phyloP scores from a whole-genome alignment of 2,797 vertebrate species.

The Potorous gilbertii region DNA sequence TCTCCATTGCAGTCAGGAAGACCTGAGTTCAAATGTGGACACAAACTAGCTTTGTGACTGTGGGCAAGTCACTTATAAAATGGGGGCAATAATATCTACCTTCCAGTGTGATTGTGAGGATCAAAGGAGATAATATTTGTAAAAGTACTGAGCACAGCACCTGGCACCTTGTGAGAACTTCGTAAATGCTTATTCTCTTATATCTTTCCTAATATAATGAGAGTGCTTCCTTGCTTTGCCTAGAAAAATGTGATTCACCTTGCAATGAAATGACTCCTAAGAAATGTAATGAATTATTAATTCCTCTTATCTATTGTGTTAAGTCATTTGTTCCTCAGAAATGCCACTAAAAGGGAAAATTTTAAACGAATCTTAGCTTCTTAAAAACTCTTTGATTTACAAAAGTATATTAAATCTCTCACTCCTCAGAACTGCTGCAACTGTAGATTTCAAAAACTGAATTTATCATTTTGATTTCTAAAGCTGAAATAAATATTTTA shows the following conservation, averaged over 20 bases:
- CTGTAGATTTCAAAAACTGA: constrained; percentile 35
- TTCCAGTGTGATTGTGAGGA: background rate
- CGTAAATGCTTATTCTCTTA: background rate
- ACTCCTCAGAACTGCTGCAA: constrained; percentile 44
- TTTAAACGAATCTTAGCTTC: constrained; percentile 44
- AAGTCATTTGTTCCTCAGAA: constrained; percentile 36
- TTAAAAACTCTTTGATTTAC: constrained; percentile 29
- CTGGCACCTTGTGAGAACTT: background rate
- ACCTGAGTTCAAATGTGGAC: background rate
- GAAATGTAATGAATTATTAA: constrained; percentile 65
- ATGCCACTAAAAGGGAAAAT: constrained; percentile 57
- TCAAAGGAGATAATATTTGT: background rate
- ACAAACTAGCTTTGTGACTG: background rate
- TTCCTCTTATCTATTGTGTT: constrained; percentile 49
- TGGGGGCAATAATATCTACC: background rate
- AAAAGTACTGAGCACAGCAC: background rate
- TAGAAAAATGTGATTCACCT: constrained; percentile 67
- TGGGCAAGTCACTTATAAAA: background rate
- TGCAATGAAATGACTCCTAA: constrained; percentile 60
- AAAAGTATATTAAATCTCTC: constrained; percentile 18
- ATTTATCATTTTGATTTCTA: constrained; percentile 12
- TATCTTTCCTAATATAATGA: background rate
- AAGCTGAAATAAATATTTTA: background rate
- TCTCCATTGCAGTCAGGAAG: background rate
- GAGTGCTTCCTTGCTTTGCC: background rate